Evolutionary conservation across 2,797 vertebrate species (phyloP), one percentile per base, ranked within the genome.

Genomic region (Bovichtus variegatus): DNA sequence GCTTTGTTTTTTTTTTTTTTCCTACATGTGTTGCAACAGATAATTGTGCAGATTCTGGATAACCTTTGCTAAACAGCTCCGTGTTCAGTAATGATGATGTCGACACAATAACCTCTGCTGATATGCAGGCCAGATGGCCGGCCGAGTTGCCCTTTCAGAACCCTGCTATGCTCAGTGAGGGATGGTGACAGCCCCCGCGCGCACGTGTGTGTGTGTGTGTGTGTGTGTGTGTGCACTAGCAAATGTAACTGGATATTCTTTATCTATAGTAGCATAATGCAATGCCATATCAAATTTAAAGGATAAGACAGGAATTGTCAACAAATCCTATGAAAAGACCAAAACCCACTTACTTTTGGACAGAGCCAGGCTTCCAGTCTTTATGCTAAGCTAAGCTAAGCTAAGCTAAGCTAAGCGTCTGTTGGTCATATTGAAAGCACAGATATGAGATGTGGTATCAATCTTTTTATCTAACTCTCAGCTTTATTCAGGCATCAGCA

Each of bases 71-170:
- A 91, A 94, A 86, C 87, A 90, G 78, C 77, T 89, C 84, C 85
- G 84, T 94, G 87, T 92, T 88, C 84, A 58, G 82, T 94, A 94
- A 94, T 94, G 89, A 94, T 93, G 91, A 94, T 92, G 92, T 93
- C 80, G 82, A 90, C 87, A 92, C 87, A 90, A 92, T 92, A 93
- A 92, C 92, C 93, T 93, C 91, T 92, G 91, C 83, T 90, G 79
- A 88, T 87, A 92, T 71, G 80, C 86, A 71, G 86, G 76, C 90
- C 94, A 95, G 95, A 94, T 95, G 94, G 94, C 87, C 85, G 54
- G 85, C 86, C 86, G 83, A 87, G 83, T 91, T 94, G 87, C 90
- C 91, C 92, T 91, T 91, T 91, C 87, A 89, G 86, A 87, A 87
- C 83, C 93, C 89, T 80, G 89, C 87, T 85, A 87, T 64, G 86